phyloP scores from a whole-genome alignment of 2,888 invertebrate genomes.

The Eupithecia centaureata region DNA sequence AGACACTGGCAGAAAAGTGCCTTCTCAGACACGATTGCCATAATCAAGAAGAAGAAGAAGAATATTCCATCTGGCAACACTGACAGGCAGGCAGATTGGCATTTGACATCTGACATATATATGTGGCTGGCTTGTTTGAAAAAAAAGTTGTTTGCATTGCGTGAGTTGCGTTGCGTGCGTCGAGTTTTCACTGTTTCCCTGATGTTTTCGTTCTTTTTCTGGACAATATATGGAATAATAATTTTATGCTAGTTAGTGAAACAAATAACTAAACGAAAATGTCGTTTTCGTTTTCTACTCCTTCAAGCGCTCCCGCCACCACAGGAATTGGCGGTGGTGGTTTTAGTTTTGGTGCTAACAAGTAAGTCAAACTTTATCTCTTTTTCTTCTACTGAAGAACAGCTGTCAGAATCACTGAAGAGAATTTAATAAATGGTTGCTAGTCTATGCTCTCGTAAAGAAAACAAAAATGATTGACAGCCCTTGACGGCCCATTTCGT shows the following conservation, averaged over 20 bases:
- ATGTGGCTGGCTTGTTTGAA: too few species aligned
- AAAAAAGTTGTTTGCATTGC: too few species aligned
- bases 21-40: too few species aligned
- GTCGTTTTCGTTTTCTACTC: slow-evolving; percentile 78
- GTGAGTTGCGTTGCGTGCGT: too few species aligned
- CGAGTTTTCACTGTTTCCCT: too few species aligned
- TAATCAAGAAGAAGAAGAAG: too few species aligned
- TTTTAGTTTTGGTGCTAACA: slow-evolving; percentile 78
- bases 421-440: neutral
- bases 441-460: neutral
- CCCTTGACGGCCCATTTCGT: slow-evolving; percentile 38
- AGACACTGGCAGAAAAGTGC: too few species aligned
- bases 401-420: neutral
- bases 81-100: too few species aligned
- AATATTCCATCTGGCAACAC: too few species aligned
- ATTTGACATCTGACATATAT: too few species aligned
- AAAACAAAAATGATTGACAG: neutral
- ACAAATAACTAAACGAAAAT: slow-evolving; percentile 46
- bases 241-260: neutral
- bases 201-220: neutral
- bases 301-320: slow-evolving; percentile 79
- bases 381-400: neutral
- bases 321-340: slow-evolving; percentile 65
- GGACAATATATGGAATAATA: neutral
- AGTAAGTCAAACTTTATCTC: slow-evolving; percentile 59